A percentile compares a stretch with the other conserved stretches of the same genome.
Conservation (phyloP, 1,140 invertebrate species). For the Pseudachorutes palmiensis region DNA sequence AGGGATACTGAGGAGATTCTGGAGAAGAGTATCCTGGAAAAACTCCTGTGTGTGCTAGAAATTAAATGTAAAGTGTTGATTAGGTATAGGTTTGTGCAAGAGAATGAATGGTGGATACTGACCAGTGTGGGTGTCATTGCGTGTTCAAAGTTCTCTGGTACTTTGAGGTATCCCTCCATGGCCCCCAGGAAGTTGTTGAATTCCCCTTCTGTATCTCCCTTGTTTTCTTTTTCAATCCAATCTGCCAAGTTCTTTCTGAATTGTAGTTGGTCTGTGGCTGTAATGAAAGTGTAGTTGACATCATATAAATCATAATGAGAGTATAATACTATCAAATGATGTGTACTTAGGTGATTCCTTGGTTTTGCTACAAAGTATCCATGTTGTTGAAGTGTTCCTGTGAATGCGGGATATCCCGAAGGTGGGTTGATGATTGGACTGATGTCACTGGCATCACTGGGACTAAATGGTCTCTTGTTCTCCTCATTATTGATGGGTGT, state of each 20-base stretch:
- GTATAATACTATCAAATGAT: constrained; percentile 11
- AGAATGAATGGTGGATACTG: no score
- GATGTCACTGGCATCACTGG: background rate
- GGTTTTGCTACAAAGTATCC: constrained; percentile 25
- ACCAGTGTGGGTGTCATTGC: constrained; percentile 27
- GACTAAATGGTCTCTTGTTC: background rate
- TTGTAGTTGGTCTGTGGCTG: constrained; percentile 20
- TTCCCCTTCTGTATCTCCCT: constrained; percentile 11
- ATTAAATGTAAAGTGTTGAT: no score
- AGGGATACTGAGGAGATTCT: constrained; percentile 20
- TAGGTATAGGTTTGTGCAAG: no score
- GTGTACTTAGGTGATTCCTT: constrained; percentile 28
- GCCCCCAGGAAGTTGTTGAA: constrained; percentile 17
- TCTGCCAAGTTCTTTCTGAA: constrained; percentile 28
- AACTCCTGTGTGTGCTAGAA: constrained; percentile 21
- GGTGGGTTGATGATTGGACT: constrained; percentile 20
- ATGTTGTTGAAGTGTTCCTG: constrained; percentile 20
- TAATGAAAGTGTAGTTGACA: background rate
- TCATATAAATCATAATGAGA: background rate
- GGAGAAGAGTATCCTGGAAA: constrained; percentile 25
- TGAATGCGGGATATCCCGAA: constrained; percentile 26
- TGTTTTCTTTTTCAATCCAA: constrained; percentile 21
- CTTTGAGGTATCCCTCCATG: constrained; percentile 24
- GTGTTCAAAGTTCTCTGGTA: constrained; percentile 16
- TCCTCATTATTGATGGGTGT: background rate